Conservation (phyloP, 2,113 vertebrate genomes). For the Barbus barbus region DNA sequence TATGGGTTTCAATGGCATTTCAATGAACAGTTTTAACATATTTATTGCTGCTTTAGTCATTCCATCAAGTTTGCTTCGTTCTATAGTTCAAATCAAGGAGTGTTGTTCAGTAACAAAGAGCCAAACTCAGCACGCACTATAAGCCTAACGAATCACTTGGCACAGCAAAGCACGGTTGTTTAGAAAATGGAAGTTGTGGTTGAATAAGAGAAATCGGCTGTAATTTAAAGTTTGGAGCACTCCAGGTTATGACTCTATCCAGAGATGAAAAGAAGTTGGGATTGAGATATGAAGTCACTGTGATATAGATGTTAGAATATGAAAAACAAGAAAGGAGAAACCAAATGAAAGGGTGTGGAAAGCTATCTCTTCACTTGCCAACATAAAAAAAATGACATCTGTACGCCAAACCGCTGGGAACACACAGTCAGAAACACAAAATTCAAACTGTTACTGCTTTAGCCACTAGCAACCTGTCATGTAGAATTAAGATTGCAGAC, state of each 20-base stretch:
- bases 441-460: conserved; percentile 31
- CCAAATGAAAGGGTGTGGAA: conserved; percentile 12
- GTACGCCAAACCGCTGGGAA: not conserved
- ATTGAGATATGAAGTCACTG: conserved; percentile 11
- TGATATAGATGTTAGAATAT: conserved; percentile 23
- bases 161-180: conserved; percentile 22
- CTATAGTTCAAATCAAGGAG: not conserved
- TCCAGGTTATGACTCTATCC: not conserved
- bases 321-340: conserved; percentile 17
- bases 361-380: not conserved
- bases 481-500: conserved; percentile 50
- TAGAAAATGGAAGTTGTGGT: conserved; percentile 40
- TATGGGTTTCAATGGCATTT: not conserved
- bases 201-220: conserved; percentile 17
- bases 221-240: not conserved
- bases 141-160: conserved; percentile 30
- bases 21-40: not conserved
- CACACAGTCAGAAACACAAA: conserved; percentile 2
- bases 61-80: not conserved
- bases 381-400: too few species aligned
- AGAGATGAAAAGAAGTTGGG: not conserved
- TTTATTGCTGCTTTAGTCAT: not conserved
- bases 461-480: conserved; percentile 49
- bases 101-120: conserved; percentile 8
- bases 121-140: not conserved